These are phyloP conservation scores for Ostrea edulis DNA, from an alignment of 1,140 invertebrate species.

Conservation along the genomic window DNA sequence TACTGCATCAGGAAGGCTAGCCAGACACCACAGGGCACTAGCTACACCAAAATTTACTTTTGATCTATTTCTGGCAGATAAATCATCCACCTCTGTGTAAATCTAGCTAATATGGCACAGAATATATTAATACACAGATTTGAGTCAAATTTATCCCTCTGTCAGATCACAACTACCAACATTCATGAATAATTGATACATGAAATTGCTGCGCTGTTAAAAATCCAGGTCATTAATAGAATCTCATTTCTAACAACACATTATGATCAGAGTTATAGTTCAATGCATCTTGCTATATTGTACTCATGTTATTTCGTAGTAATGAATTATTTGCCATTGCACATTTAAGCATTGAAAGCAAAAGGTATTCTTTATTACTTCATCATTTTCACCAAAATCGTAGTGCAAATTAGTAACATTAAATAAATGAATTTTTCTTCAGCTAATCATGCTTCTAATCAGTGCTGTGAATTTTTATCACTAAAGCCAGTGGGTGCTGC, in stretches of 20 bases:
- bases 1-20: not conserved
- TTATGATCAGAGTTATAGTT: no score
- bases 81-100: conserved; percentile 25
- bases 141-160: not conserved
- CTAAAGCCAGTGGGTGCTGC: not conserved
- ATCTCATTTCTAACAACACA: not conserved
- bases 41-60: conserved; percentile 12
- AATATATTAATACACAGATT: conserved; percentile 12
- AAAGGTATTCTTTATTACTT: no score
- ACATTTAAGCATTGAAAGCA: no score
- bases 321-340: no score
- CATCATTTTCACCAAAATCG: not conserved
- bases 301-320: no score
- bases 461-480: not conserved
- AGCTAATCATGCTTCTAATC: not conserved
- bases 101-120: conserved; percentile 1
- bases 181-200: conserved; percentile 20
- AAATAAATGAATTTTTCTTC: not conserved
- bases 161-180: not conserved
- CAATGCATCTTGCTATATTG: no score
- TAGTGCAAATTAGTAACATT: not conserved
- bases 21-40: conserved; percentile 6
- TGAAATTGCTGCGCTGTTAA: not conserved
- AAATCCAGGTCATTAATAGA: not conserved
- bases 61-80: conserved; percentile 27